Evolutionary conservation across 2,888 invertebrate genomes (phyloP), one percentile per base, ranked within the genome.

Genomic region (Nephrocerus scutellatus): DNA sequence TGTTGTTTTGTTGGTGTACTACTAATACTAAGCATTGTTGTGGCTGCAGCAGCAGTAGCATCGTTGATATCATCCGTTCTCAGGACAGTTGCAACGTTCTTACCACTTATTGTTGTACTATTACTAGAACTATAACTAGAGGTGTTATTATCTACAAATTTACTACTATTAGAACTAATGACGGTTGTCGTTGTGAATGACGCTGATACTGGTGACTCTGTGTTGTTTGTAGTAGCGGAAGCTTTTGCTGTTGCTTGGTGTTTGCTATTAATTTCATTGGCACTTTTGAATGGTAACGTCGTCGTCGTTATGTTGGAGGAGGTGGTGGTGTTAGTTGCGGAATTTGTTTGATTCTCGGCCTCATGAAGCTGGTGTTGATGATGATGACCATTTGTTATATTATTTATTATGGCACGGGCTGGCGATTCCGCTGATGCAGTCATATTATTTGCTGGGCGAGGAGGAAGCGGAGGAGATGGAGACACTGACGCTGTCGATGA

Each of bases 321-420:
- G 21, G 12, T 31, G 19, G 12, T 32, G 32, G 18, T 30, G 33
- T 12, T 32, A 16, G 18, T 30, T n/a, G 22, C 32, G 30, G 38
- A 47, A 24, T 43, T 53, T 26, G 35, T 50, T 43, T 43, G 48
- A 43, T 47, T 51, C 30, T 48, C 51, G 32, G 49, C n/a, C 55
- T 52, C 49, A 63, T 54, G 59, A 63, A 63, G 50, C 63, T 60
- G 52, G 65, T 63, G 55, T 62, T 65, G 63, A 63, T 64, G 52
- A 60, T 64, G 61, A 57, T 63, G 51, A 54, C 52, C 13, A 8
- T 12, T 9, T 24, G n/a, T 24, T 24, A 13, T n/a, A 5, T 24
- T 10, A 5, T 8, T 24, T 4, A 24, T 9, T 12, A n/a, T n/a
- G n/a, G n/a, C n/a, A n/a, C n/a, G 6, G 6, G 6, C 14, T 8